Base-by-base conservation (phyloP, 1,140 invertebrate species). In the Capitella teleta region DNA sequence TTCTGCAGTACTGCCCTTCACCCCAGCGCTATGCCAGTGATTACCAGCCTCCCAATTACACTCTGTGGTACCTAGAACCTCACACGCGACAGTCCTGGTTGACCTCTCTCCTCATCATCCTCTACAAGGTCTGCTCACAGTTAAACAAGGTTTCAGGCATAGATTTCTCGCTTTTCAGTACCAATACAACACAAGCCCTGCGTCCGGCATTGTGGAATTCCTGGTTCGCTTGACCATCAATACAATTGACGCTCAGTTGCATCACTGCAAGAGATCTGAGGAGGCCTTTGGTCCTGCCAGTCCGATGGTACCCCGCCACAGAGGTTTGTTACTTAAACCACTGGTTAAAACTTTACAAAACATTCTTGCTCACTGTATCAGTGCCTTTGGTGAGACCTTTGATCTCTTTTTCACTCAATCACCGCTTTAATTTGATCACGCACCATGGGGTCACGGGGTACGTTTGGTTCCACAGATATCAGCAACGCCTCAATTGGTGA, bases 61-160 rank as follows among this genome's bases (percentile, higher is more conserved):
- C 87, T 21, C 73, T 96, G 6, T 93, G 87, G 86, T 80, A 82
- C 59, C 71, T 97, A 45, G 86, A 91, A 61, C 79, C 84, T 5
- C 82, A 87, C 64, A 80, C 83, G 2, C 77, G 94, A 18, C 77
- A 87, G 47, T 85, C 85, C 51, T 98, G 95, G 95, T 78, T 98
- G 16, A 85, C 88, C 75, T 79, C 91, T 19, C 64, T 96, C 16
- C 79, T 97, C n/a, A 87, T 97, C 10, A 81, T 98, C 53, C 76
- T 98, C 0, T 98, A 98, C 64, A 98, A 98, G 79, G 90, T 92
- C 71, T 61, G 45, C 46, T 5, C n/a, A n/a, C n/a, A n/a, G n/a
- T n/a, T n/a, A n/a, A n/a, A n/a, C n/a, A n/a, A n/a, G n/a, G n/a
- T n/a, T n/a, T n/a, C n/a, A n/a, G n/a, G n/a, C n/a, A n/a, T n/a